Evolutionary conservation across 2,888 invertebrate species (phyloP), one percentile per base, ranked within the genome.

Genomic region (Tiliacea aurago): DNA sequence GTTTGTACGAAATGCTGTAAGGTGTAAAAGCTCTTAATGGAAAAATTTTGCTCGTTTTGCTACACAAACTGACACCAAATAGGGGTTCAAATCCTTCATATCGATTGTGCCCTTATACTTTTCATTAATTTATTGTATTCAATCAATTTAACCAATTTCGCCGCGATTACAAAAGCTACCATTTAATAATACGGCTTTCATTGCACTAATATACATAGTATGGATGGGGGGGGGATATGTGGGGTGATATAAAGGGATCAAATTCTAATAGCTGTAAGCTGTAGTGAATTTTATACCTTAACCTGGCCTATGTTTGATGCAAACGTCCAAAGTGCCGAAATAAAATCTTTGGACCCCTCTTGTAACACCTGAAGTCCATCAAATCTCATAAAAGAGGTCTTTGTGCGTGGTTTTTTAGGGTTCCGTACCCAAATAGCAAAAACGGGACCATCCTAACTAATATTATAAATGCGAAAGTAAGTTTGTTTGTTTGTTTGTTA

Each of bases 31-130:
- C n/a, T n/a, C 33, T 33, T 0, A 33, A n/a, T 33, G 15, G 3
- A 15, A 53, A 10, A n/a, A 64, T 15, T 63, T 13, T 33, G 20
- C 33, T 53, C 28, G 15, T 63, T 51, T 33, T 53, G 28, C 0
- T 51, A 41, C 18, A 28, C 18, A 41, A 62, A 68, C 18, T 53
- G 1, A 1, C 28, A n/a, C 1, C 10, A 1, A n/a, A 37, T 49
- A 43, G 13, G n/a, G 61, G 47, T 37, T 28, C 28, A 28, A 28
- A 6, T 51, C 10, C 11, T 9, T 15, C 3, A 62, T 63, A 76
- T 74, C 59, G 81, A 81, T 75, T 75, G 43, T 18, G 47, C 64
- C 81, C 76, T 75, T 81, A 81, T 64, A 33, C 11, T 55, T 37
- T 53, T 63, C 1, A 56, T 45, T 28, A 18, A 37, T 37, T 37